Conservation (phyloP, 2,113 vertebrate species). For the Burhinus oedicnemus region DNA sequence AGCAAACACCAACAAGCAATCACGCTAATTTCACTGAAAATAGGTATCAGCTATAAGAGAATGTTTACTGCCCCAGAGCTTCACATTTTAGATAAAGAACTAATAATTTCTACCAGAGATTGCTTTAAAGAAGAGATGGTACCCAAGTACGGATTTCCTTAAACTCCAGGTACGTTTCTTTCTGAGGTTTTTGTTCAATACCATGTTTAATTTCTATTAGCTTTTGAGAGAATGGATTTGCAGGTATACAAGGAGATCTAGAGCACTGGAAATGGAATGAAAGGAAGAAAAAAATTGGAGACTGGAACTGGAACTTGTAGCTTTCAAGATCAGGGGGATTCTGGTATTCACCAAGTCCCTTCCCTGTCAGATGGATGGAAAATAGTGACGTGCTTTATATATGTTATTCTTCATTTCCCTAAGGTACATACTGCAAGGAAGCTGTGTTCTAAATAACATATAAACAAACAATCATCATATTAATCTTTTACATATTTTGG, state of each 20-base stretch:
- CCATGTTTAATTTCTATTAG: background rate
- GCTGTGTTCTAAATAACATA: background rate
- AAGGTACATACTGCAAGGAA: background rate
- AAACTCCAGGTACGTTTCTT: background rate
- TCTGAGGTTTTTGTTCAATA: background rate
- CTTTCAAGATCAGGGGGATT: background rate
- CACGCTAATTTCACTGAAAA: background rate
- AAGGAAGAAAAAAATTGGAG: background rate
- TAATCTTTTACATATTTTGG: background rate
- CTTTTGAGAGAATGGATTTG: background rate
- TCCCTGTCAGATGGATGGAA: background rate
- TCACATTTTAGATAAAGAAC: background rate
- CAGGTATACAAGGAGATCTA: background rate
- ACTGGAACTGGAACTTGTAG: background rate
- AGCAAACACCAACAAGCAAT: background rate
- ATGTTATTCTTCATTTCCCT: background rate
- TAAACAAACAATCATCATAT: background rate
- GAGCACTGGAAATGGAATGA: background rate
- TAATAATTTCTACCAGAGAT: background rate
- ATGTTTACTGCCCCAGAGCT: background rate
- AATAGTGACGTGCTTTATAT: background rate
- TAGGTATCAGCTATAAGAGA: background rate
- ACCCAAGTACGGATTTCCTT: background rate
- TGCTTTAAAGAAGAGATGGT: background rate
- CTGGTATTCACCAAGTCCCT: background rate